Evolutionary conservation across 2,113 vertebrate species (phyloP).

Genomic region (Hemiscyllium ocellatum): DNA sequence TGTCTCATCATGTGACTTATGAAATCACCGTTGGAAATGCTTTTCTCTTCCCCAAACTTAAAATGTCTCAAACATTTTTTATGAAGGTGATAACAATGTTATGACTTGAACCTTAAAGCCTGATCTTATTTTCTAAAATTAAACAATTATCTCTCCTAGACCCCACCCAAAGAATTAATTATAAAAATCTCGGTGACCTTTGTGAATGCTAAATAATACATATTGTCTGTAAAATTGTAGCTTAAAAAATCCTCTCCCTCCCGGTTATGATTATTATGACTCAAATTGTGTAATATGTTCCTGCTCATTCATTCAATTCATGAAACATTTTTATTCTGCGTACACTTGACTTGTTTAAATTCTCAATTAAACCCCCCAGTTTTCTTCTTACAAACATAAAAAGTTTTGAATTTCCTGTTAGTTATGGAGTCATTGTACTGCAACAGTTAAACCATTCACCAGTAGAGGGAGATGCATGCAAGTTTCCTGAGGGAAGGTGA

Average conservation of each 20-base stretch:
- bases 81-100: not conserved
- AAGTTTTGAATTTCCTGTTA: not conserved
- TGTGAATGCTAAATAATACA: not conserved
- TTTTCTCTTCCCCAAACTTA: not conserved
- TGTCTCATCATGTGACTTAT: constrained; percentile 23
- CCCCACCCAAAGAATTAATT: not conserved
- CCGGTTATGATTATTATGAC: not conserved
- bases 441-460: not conserved
- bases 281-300: not conserved
- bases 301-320: not conserved
- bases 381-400: not conserved
- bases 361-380: not conserved
- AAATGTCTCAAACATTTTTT: not conserved
- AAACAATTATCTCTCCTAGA: not conserved
- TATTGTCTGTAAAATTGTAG: not conserved
- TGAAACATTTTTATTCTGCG: not conserved
- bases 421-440: not conserved
- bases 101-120: not conserved
- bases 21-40: not conserved
- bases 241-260: not conserved
- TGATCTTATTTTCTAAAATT: not conserved
- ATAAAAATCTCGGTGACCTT: not conserved
- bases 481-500: not conserved
- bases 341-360: not conserved
- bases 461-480: not conserved